Percentiles rank a stretch among this genome's conserved stretches.
Conservation (phyloP, 64 coral and sea anemone species). For the Dendronephthya gigantea region DNA sequence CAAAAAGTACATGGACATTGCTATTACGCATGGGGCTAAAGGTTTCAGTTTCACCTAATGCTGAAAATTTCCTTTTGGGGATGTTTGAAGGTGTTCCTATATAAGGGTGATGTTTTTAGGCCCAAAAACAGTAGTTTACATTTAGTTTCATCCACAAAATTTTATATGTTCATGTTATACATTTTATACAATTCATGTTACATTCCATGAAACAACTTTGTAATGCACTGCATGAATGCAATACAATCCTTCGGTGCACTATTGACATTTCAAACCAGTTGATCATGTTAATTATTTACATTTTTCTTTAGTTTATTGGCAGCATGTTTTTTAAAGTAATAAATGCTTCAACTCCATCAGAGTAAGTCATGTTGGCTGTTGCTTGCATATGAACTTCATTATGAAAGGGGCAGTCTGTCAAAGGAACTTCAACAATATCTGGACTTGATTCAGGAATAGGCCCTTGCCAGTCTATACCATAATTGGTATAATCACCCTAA, state of each 20-base stretch:
- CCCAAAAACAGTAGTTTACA: too few species aligned
- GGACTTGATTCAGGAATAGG: conserved; percentile 27
- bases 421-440: conserved; percentile 22
- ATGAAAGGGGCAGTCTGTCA: conserved; percentile 14
- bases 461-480: conserved; percentile 38
- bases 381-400: neutral
- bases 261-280: too few species aligned
- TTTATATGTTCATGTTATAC: too few species aligned
- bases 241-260: too few species aligned
- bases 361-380: neutral
- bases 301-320: neutral
- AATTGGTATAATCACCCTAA: conserved; percentile 25
- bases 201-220: too few species aligned
- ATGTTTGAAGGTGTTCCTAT: neutral
- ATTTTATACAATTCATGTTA: too few species aligned
- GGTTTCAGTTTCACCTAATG: conserved; percentile 19
- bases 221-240: too few species aligned
- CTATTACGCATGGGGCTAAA: neutral
- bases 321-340: neutral
- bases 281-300: too few species aligned
- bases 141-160: too few species aligned
- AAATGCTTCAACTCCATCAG: neutral
- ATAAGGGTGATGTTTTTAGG: neutral
- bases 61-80: too few species aligned
- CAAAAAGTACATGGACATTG: neutral